Evolutionary conservation across 2,113 vertebrate species (phyloP).

Genomic region (Poicephalus gulielmi): DNA sequence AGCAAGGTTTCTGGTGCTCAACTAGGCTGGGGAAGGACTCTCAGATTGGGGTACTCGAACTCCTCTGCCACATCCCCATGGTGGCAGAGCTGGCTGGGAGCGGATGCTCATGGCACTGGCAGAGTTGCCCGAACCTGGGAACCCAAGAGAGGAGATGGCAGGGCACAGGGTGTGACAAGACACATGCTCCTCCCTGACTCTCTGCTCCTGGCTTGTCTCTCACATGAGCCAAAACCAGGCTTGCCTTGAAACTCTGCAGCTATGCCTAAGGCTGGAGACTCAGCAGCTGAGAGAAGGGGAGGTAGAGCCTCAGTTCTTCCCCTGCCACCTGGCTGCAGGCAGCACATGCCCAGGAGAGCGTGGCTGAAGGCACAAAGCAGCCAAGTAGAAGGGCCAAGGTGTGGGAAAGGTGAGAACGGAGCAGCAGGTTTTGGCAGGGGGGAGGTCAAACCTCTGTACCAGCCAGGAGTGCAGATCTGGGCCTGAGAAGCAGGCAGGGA

Average conservation of each 20-base stretch:
- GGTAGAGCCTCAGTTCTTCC: not conserved
- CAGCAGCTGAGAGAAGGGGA: not conserved
- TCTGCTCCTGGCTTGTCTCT: not conserved
- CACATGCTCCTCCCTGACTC: not conserved
- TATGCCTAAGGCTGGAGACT: not conserved
- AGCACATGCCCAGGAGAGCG: not conserved
- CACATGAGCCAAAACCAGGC: not conserved
- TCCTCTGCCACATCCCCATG: not conserved
- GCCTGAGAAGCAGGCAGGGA: not conserved
- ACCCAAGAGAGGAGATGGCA: not conserved
- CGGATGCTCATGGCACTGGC: rapidly evolving
- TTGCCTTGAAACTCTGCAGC: not conserved
- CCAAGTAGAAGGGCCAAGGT: not conserved
- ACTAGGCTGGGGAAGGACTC: not conserved
- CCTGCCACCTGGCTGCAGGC: rapidly evolving
- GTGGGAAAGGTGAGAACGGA: not conserved
- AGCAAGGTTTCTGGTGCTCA: not conserved
- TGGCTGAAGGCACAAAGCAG: not conserved
- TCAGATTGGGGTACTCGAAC: not conserved
- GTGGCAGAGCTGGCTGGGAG: not conserved
- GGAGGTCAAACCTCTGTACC: not conserved
- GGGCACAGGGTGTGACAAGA: not conserved
- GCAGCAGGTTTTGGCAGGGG: not conserved
- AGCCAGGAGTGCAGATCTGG: not conserved
- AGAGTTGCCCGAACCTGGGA: not conserved